A percentile compares a stretch with the other conserved stretches of the same genome.
These are phyloP conservation scores for Cantharis lateralis DNA, from an alignment of 2,888 invertebrate genomes.

Conservation along the genomic window DNA sequence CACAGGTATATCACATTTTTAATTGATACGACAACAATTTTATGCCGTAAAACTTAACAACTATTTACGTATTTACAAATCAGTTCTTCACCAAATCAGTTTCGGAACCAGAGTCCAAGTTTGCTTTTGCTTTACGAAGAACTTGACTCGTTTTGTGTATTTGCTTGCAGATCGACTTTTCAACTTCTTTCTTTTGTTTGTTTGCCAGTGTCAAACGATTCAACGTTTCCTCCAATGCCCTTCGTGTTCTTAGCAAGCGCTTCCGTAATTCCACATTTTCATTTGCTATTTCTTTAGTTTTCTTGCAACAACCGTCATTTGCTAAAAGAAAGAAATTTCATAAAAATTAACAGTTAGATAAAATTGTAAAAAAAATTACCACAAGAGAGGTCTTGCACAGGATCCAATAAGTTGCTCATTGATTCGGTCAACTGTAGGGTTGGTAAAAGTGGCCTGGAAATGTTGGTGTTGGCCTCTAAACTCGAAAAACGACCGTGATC, in stretches of 20 bases:
- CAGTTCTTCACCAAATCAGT: constrained; percentile 42
- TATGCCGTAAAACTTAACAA: not conserved
- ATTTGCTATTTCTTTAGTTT: constrained; percentile 47
- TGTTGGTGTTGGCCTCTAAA: constrained; percentile 63
- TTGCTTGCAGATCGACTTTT: constrained; percentile 81
- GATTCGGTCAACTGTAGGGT: constrained; percentile 56
- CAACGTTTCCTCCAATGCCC: constrained; percentile 77
- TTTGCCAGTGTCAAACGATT: constrained; percentile 77
- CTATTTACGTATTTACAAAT: not conserved
- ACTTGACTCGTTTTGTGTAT: constrained; percentile 80
- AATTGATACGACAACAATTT: constrained; percentile 13
- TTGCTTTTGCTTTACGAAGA: constrained; percentile 74
- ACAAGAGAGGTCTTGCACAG: constrained; percentile 38
- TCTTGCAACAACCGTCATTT: constrained; percentile 47
- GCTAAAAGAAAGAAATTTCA: constrained; percentile 35
- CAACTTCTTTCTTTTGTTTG: constrained; percentile 79
- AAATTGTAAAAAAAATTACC: constrained; percentile 40
- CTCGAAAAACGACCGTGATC: constrained; percentile 70
- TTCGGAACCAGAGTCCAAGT: constrained; percentile 64
- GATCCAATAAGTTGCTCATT: constrained; percentile 52
- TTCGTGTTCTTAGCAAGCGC: constrained; percentile 71
- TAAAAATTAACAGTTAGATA: not conserved
- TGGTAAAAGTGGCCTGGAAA: constrained; percentile 54
- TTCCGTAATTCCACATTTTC: constrained; percentile 75
- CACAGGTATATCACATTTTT: constrained; percentile 44